Evolutionary conservation across 2,797 vertebrate genomes (phyloP).

Genomic region (Amblyraja radiata): DNA sequence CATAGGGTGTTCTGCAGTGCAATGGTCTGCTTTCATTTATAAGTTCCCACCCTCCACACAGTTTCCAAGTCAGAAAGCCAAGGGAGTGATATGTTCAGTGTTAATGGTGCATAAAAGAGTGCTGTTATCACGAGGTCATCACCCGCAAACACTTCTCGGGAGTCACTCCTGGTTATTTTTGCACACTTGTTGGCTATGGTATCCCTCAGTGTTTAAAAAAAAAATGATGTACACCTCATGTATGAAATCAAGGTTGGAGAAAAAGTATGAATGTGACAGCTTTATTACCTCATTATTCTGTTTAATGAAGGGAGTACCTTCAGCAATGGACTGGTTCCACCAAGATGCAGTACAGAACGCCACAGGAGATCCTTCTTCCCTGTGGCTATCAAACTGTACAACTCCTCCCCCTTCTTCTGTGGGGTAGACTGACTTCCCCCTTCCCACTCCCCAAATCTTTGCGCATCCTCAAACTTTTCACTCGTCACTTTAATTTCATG

Average conservation of each 20-base stretch:
- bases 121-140: neutral
- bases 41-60: neutral
- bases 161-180: neutral
- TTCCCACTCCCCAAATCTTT: too few species aligned
- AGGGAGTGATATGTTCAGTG: neutral
- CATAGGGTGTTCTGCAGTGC: neutral
- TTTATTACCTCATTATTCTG: neutral
- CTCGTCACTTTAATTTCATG: too few species aligned
- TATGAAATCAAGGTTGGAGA: neutral
- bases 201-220: neutral
- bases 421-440: too few species aligned
- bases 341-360: too few species aligned
- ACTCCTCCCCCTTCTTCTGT: too few species aligned
- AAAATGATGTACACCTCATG: neutral
- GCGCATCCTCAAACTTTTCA: too few species aligned
- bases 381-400: too few species aligned
- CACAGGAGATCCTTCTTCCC: too few species aligned
- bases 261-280: neutral
- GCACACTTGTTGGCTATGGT: neutral
- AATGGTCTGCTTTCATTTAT: neutral
- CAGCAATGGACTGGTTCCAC: too few species aligned
- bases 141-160: neutral
- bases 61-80: neutral
- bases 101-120: neutral
- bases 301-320: neutral